These are phyloP conservation scores for Coregonus suidteri DNA, from an alignment of 2,797 vertebrate species.

Conservation along the genomic window DNA sequence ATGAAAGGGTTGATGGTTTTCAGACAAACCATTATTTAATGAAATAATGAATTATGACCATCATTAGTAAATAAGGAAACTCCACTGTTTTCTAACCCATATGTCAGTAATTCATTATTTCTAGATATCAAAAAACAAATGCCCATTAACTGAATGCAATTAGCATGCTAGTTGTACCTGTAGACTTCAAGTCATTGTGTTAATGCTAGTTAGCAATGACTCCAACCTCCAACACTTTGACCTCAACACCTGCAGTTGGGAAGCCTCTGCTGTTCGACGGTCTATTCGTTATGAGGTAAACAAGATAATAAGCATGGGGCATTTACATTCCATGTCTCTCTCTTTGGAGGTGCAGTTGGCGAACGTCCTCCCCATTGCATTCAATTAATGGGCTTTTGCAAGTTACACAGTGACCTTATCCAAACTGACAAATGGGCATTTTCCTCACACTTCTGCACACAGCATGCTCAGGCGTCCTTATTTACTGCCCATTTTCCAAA, in stretches of 20 bases:
- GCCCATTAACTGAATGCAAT: no score
- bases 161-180: no score
- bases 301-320: conserved; percentile 40
- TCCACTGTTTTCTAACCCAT: not conserved
- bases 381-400: conserved; percentile 59
- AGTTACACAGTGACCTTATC: conserved; percentile 72
- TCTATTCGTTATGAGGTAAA: conserved; percentile 19
- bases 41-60: not conserved
- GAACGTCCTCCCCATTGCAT: conserved; percentile 42
- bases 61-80: not conserved
- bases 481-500: conserved; percentile 69
- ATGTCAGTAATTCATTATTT: no score
- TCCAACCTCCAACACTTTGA: not conserved
- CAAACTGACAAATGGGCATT: conserved; percentile 71
- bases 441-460: conserved; percentile 56
- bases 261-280: conserved; percentile 41
- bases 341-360: conserved; percentile 35
- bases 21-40: not conserved
- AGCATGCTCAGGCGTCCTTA: conserved; percentile 55
- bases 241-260: no score
- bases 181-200: no score
- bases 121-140: no score
- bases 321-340: conserved; percentile 33
- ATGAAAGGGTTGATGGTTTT: not conserved
- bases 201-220: not conserved